Evolutionary conservation across 2,888 invertebrate genomes (phyloP).

Genomic region (Limnephilus lunatus): DNA sequence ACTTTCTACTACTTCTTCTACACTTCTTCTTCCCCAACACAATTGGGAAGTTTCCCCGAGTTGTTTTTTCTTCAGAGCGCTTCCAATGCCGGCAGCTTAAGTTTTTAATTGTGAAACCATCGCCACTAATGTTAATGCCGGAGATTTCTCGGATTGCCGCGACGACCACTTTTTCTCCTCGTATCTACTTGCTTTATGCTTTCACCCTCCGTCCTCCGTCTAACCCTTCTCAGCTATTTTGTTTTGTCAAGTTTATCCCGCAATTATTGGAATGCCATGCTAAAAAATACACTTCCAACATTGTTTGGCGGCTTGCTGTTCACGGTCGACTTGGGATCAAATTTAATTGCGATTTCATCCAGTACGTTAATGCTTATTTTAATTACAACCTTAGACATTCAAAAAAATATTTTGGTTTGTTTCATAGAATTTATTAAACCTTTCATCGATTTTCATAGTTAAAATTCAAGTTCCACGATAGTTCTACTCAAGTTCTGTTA

Average conservation of each 20-base stretch:
- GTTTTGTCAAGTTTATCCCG: neutral
- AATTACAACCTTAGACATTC: neutral
- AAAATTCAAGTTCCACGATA: too few species aligned
- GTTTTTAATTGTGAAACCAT: slow-evolving; percentile 60
- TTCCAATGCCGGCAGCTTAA: slow-evolving; percentile 50
- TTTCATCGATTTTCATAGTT: too few species aligned
- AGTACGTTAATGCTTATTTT: neutral
- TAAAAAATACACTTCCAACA: neutral
- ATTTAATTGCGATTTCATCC: neutral
- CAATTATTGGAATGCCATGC: neutral
- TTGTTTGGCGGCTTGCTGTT: neutral
- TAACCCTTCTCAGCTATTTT: neutral
- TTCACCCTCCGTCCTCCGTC: neutral
- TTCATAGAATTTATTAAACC: neutral
- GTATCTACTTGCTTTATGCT: neutral
- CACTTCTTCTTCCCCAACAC: slow-evolving; percentile 48
- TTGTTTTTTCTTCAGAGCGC: slow-evolving; percentile 39
- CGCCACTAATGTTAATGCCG: slow-evolving; percentile 45
- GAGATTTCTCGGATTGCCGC: slow-evolving; percentile 34
- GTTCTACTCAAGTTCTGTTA: too few species aligned
- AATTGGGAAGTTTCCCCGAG: slow-evolving; percentile 42
- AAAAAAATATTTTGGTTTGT: neutral
- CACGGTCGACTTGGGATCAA: neutral
- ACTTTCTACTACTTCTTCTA: slow-evolving; percentile 22
- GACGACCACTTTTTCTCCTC: neutral